A percentile compares a stretch with the other conserved stretches of the same genome.
Evolutionary conservation across 2,797 vertebrate genomes (phyloP).

Genomic region (Steatocranus sp.): DNA sequence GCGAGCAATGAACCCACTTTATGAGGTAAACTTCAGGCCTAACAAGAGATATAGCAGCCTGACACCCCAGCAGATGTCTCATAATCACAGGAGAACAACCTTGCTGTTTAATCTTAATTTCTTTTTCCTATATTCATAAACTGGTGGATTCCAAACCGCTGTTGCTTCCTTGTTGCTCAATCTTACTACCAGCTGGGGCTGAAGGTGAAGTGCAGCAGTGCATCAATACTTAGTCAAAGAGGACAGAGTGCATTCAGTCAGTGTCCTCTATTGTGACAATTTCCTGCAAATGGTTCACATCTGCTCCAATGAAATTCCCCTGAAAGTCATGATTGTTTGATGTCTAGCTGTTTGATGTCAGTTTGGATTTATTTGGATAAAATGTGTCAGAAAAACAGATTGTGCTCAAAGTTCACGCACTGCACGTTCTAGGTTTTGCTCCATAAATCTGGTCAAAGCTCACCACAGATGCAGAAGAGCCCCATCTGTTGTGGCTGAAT

Average conservation of each 20-base stretch:
- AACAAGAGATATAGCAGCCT: constrained; percentile 60
- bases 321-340: constrained; percentile 32
- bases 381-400: constrained; percentile 56
- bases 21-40: constrained; percentile 73
- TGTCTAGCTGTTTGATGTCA: constrained; percentile 49
- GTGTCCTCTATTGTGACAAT: constrained; percentile 22
- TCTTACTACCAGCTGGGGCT: constrained; percentile 42
- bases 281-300: constrained; percentile 43
- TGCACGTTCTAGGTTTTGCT: constrained; percentile 24
- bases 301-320: constrained; percentile 5
- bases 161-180: constrained; percentile 22
- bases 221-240: constrained; percentile 6
- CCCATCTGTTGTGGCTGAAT: constrained; percentile 52
- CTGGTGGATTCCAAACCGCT: constrained; percentile 33
- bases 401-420: constrained; percentile 44
- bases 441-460: constrained; percentile 49
- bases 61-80: constrained; percentile 80
- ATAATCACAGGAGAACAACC: constrained; percentile 57
- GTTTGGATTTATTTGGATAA: constrained; percentile 53
- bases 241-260: neutral
- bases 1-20: constrained; percentile 45
- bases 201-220: constrained; percentile 34
- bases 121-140: constrained; percentile 46
- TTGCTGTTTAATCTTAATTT: constrained; percentile 40
- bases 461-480: constrained; percentile 25